phyloP scores from a whole-genome alignment of 1,140 invertebrate species.

The Cherax quadricarinatus region DNA sequence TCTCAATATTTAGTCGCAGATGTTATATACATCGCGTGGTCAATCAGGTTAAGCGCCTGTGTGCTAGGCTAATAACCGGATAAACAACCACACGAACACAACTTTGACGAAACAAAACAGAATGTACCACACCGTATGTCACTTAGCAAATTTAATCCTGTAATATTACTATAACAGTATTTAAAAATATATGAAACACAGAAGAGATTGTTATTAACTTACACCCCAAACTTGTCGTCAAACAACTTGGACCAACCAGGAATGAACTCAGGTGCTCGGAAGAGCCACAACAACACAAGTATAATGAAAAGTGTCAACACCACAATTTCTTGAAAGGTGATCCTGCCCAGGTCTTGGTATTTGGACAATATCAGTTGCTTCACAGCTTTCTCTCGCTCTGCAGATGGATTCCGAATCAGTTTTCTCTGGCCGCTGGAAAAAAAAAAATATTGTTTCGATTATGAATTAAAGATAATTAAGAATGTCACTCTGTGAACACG shows the following conservation, averaged over 20 bases:
- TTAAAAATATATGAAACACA: no score
- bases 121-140: no score
- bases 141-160: no score
- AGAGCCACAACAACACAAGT: constrained; percentile 80
- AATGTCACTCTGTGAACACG: no score
- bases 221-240: background rate
- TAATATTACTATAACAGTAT: no score
- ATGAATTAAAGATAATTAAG: background rate
- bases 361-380: background rate
- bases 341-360: constrained; percentile 86
- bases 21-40: no score
- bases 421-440: background rate
- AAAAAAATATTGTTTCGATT: background rate
- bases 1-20: no score
- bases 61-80: no score
- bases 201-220: background rate
- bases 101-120: no score
- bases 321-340: constrained; percentile 87
- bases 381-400: background rate
- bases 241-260: constrained; percentile 78
- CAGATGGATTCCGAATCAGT: background rate
- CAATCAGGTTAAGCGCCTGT: no score
- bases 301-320: constrained; percentile 80
- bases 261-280: constrained; percentile 79
- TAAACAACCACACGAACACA: no score